phyloP scores from a whole-genome alignment of 2,888 invertebrate species.

The Stomorhina lunata region DNA sequence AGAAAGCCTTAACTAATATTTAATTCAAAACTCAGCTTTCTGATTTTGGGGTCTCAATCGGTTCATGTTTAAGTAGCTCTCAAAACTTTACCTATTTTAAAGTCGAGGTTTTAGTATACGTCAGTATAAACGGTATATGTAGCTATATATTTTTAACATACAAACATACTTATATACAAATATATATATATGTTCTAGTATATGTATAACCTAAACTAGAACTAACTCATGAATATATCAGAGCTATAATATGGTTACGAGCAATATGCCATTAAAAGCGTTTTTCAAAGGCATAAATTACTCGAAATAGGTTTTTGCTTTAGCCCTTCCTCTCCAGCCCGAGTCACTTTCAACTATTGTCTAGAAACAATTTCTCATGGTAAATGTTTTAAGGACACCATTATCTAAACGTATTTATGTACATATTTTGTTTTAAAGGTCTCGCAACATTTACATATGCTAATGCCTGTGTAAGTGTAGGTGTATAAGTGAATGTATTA shows the following conservation, averaged over 20 bases:
- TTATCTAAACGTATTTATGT: slow-evolving; percentile 1
- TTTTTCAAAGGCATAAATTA: slow-evolving; percentile 56
- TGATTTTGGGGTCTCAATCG: too few species aligned
- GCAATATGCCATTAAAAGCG: slow-evolving; percentile 36
- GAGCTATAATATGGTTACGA: slow-evolving; percentile 41
- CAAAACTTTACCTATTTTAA: too few species aligned
- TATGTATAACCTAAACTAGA: neutral
- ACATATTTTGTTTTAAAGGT: slow-evolving; percentile 18
- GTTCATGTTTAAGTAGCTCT: too few species aligned
- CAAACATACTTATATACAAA: neutral
- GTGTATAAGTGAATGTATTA: neutral
- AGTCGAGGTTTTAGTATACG: too few species aligned
- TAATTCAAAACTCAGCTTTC: too few species aligned
- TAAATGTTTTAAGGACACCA: neutral
- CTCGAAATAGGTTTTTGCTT: slow-evolving; percentile 11
- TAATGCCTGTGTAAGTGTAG: neutral
- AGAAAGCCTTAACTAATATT: too few species aligned
- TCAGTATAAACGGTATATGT: too few species aligned
- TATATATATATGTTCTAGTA: neutral
- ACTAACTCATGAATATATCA: slow-evolving; percentile 27
- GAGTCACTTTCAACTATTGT: neutral
- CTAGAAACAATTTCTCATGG: too few species aligned
- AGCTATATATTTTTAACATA: neutral
- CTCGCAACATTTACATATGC: neutral
- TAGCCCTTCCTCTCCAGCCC: neutral